A percentile compares a stretch with the other conserved stretches of the same genome.
Evolutionary conservation across 2,113 vertebrate genomes (phyloP).

Genomic region (Prionailurus viverrinus): DNA sequence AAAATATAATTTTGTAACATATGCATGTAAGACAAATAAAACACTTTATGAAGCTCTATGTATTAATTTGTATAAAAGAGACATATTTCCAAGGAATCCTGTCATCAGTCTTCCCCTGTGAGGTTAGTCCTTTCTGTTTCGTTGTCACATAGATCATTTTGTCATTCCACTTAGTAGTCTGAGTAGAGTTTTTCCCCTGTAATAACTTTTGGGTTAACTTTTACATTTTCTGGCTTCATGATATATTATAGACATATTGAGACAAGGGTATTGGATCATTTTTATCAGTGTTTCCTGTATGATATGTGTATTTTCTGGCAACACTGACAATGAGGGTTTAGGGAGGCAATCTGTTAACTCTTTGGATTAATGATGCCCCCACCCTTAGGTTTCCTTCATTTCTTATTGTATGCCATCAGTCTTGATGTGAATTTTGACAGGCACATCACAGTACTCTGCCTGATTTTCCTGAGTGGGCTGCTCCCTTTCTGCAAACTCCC

Average conservation of each 20-base stretch:
- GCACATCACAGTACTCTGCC: not conserved
- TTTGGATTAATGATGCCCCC: not conserved
- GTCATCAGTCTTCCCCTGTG: not conserved
- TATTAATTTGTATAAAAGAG: conserved; percentile 16
- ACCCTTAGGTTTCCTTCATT: not conserved
- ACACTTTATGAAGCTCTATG: not conserved
- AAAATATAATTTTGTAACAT: not conserved
- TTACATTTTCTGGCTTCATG: not conserved
- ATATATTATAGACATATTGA: not conserved
- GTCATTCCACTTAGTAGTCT: not conserved
- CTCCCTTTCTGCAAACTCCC: not conserved
- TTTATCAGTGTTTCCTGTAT: not conserved
- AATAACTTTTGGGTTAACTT: conserved; percentile 28
- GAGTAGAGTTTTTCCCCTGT: not conserved
- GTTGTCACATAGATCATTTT: not conserved
- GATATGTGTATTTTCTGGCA: not conserved
- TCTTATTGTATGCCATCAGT: not conserved
- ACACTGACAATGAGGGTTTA: not conserved
- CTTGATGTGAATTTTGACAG: not conserved
- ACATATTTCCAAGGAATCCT: not conserved
- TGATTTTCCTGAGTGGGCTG: not conserved
- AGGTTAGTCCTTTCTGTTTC: not conserved
- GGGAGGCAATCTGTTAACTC: not conserved
- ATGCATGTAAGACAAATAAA: not conserved
- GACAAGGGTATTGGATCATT: not conserved